Evolutionary conservation across 1,140 invertebrate species (phyloP), one percentile per base, ranked within the genome.

Genomic region (Leucophenga varia): DNA sequence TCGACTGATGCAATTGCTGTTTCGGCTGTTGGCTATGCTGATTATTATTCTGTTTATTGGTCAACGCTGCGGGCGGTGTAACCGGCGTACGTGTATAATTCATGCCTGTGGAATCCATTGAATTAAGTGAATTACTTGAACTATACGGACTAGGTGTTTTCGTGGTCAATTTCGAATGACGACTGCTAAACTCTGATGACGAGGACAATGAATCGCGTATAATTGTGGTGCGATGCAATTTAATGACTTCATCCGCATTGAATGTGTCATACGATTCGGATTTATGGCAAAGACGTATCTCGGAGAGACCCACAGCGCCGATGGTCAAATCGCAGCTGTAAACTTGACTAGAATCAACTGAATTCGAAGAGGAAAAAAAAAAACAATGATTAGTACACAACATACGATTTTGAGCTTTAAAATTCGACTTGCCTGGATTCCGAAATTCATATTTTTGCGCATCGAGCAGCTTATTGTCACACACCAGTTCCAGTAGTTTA

Each of bases 401-500:
- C n/a, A n/a, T n/a, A n/a, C n/a, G n/a, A n/a, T n/a, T n/a, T n/a
- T n/a, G n/a, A n/a, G n/a, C n/a, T n/a, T n/a, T n/a, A n/a, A n/a
- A n/a, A n/a, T n/a, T n/a, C n/a, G n/a, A 55, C 74, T 81, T 72
- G 86, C 85, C 82, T 75, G 90, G 88, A 80, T 90, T 86, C 49
- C 88, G 79, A 43, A 94, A 83, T 67, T 88, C 86, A 71, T 91
- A 91, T 63, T 86, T 86, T 17, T 78, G 67, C 10, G 81, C 77
- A 69, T 91, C 88, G 47, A 93, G 74, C 72, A 85, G 83, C 70
- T 91, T 91, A 60, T 92, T 89, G n/a, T 81, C 79, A 60, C 91
- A 93, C 4, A 91, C 86, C 68, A 86, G 81, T 18, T 79, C 75
- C 51, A 91, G 89, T 81, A 57, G 88, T 82, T 42, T 82, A 77